Conservation (phyloP, 23 tunicate species). For the Botrylloides violaceus region DNA sequence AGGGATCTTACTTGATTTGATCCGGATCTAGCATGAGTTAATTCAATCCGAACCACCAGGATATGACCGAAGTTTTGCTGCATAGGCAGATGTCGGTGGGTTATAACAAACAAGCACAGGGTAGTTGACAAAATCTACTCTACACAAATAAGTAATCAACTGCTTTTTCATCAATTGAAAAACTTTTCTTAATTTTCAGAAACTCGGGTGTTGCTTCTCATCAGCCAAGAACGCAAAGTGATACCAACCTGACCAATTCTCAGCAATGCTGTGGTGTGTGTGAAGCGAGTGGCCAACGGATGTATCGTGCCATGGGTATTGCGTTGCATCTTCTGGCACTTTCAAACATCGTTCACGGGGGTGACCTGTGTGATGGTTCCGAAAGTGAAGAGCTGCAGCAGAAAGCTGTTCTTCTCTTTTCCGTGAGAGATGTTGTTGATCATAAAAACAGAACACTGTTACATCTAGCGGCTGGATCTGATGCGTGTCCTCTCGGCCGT, state of each 20-base stretch:
- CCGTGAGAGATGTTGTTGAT: slow-evolving; percentile 36
- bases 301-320: slow-evolving; percentile 72
- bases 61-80: too few species aligned
- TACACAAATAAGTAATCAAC: too few species aligned
- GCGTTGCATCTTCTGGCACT: slow-evolving; percentile 69
- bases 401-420: slow-evolving; percentile 32
- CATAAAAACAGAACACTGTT: slow-evolving; percentile 65
- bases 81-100: too few species aligned
- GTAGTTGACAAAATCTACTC: too few species aligned
- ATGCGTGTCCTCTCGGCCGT: slow-evolving; percentile 67
- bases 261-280: slow-evolving; percentile 53
- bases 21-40: too few species aligned
- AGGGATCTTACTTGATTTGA: too few species aligned
- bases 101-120: too few species aligned
- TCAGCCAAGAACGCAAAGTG: not conserved
- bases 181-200: too few species aligned
- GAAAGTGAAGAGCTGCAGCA: not conserved
- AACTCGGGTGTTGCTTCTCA: slow-evolving; percentile 16
- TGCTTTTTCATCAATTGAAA: too few species aligned
- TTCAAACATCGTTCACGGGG: slow-evolving; percentile 30
- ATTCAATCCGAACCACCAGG: too few species aligned
- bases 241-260: not conserved
- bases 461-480: slow-evolving; percentile 65
- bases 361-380: not conserved
- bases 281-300: slow-evolving; percentile 83